A percentile compares a stretch with the other conserved stretches of the same genome.
phyloP scores from a whole-genome alignment of 2,797 vertebrate species.

The Sebastes minor region DNA sequence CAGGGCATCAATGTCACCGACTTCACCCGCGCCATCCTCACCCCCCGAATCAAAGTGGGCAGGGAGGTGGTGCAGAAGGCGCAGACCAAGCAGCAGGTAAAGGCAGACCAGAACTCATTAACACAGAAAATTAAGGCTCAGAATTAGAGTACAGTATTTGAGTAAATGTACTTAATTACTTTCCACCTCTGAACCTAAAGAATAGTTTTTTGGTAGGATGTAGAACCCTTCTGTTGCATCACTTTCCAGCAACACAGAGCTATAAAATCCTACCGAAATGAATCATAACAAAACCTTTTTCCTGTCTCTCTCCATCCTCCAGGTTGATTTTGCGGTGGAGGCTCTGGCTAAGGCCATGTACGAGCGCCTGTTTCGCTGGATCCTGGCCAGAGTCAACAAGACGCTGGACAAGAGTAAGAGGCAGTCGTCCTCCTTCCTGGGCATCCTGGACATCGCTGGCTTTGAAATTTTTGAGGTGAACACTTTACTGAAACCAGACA shows the following conservation, averaged over 20 bases:
- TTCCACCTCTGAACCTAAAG: too few species aligned
- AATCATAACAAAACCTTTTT: too few species aligned
- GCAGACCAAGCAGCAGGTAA: slow-evolving; percentile 97
- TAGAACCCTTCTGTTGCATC: too few species aligned
- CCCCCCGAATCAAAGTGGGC: slow-evolving; percentile 96
- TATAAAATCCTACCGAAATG: too few species aligned
- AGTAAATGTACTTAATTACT: neutral
- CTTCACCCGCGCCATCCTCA: slow-evolving; percentile 94
- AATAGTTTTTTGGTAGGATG: too few species aligned
- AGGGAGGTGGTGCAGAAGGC: slow-evolving; percentile 97
- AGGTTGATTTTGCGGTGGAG: slow-evolving; percentile 95
- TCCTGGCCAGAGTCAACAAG: slow-evolving; percentile 92
- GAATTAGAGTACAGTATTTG: neutral
- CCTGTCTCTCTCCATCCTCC: neutral
- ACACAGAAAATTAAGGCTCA: neutral
- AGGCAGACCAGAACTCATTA: neutral
- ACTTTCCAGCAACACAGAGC: too few species aligned
- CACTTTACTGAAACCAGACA: neutral
- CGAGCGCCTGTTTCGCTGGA: slow-evolving; percentile 95
- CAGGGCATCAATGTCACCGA: slow-evolving; percentile 95
- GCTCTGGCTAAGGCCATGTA: slow-evolving; percentile 97
- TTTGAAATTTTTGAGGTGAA: slow-evolving; percentile 97
- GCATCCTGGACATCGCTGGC: slow-evolving; percentile 97
- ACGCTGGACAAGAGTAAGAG: slow-evolving; percentile 95
- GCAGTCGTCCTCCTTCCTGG: slow-evolving; percentile 94